Conservation (phyloP, 2,797 vertebrate species). For the Cottoperca gobio region DNA sequence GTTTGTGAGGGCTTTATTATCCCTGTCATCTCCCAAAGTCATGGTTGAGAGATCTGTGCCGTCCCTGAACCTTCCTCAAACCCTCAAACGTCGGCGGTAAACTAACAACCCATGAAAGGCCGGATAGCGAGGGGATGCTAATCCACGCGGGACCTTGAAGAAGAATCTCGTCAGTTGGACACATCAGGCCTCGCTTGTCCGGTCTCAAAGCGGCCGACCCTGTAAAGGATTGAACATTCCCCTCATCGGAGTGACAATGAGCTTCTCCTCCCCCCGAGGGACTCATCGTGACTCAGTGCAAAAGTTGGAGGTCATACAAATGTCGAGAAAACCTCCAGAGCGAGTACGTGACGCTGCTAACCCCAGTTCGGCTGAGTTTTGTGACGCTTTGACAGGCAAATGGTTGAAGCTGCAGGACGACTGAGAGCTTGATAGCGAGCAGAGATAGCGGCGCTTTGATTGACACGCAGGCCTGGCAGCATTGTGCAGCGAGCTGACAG, state of each 20-base stretch:
- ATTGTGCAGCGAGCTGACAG: slow-evolving; percentile 38
- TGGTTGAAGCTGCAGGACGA: slow-evolving; percentile 17
- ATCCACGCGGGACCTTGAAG: slow-evolving; percentile 34
- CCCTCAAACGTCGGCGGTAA: slow-evolving; percentile 1
- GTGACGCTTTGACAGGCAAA: slow-evolving; percentile 49
- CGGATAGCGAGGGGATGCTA: slow-evolving; percentile 23
- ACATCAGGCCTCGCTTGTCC: slow-evolving; percentile 14
- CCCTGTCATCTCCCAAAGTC: slow-evolving; percentile 24
- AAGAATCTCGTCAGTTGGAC: slow-evolving; percentile 19
- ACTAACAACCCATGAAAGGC: slow-evolving; percentile 51
- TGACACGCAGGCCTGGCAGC: slow-evolving; percentile 37
- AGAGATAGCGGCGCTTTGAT: slow-evolving; percentile 32
- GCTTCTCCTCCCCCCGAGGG: slow-evolving; percentile 5
- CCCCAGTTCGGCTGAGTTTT: neutral
- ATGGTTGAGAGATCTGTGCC: slow-evolving; percentile 28
- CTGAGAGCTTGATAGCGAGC: slow-evolving; percentile 29
- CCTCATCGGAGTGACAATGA: slow-evolving; percentile 24
- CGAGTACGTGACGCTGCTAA: neutral
- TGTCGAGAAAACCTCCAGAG: slow-evolving; percentile 35
- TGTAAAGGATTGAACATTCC: neutral
- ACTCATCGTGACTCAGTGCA: slow-evolving; percentile 18
- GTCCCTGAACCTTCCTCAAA: slow-evolving; percentile 26
- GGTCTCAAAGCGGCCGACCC: slow-evolving; percentile 13
- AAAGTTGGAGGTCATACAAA: slow-evolving; percentile 46
- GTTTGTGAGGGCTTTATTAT: slow-evolving; percentile 50